Evolutionary conservation across 2,888 invertebrate species (phyloP).

Genomic region (Tanypteryx hageni): DNA sequence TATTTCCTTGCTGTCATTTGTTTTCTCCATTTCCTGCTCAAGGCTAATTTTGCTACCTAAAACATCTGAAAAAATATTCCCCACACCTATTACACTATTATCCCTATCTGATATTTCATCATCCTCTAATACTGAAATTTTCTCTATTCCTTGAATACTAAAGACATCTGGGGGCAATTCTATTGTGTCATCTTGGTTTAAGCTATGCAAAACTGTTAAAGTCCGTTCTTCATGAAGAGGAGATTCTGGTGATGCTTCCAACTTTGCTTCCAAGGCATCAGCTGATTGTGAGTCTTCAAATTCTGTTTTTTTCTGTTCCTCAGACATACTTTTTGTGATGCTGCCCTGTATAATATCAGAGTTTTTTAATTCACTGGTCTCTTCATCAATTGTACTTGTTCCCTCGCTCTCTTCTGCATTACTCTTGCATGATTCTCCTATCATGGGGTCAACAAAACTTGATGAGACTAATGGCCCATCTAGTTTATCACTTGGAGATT

Average conservation of each 20-base stretch:
- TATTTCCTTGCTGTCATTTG: conserved; percentile 54
- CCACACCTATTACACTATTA: conserved; percentile 49
- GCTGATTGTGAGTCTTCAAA: conserved; percentile 48
- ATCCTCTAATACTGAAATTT: conserved; percentile 65
- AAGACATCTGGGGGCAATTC: conserved; percentile 54
- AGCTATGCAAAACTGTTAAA: conserved; percentile 58
- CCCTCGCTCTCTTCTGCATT: conserved; percentile 21
- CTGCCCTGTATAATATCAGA: background rate
- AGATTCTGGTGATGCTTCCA: conserved; percentile 41
- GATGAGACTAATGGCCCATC: background rate
- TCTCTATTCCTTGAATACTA: conserved; percentile 44
- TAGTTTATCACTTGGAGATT: conserved; percentile 1
- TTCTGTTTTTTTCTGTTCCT: conserved; percentile 38
- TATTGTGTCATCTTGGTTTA: conserved; percentile 50
- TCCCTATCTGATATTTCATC: conserved; percentile 65
- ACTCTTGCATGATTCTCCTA: conserved; percentile 44
- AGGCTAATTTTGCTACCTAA: conserved; percentile 39
- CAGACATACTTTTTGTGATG: background rate
- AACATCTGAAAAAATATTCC: conserved; percentile 54
- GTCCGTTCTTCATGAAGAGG: conserved; percentile 53
- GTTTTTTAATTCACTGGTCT: conserved; percentile 27
- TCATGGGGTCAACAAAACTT: conserved; percentile 42
- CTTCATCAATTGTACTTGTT: conserved; percentile 28
- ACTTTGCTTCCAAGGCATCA: conserved; percentile 44
- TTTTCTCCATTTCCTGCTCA: conserved; percentile 49